These are phyloP conservation scores for Bedellia somnulentella DNA, from an alignment of 2,888 invertebrate species.

Conservation along the genomic window DNA sequence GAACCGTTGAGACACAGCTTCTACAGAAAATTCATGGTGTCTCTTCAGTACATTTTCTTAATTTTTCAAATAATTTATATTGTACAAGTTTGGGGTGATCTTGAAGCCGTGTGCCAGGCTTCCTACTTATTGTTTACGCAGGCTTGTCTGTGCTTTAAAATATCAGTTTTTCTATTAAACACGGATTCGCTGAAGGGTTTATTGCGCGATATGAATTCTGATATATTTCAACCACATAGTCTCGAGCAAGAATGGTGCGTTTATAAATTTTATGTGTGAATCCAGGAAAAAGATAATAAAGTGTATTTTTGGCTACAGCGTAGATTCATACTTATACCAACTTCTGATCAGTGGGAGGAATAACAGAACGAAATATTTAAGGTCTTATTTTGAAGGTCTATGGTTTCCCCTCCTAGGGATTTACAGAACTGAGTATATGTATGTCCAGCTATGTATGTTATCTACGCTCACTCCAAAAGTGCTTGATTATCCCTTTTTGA, in stretches of 20 bases:
- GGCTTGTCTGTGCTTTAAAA: constrained; percentile 42
- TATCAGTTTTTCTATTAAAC: constrained; percentile 33
- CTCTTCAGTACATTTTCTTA: constrained; percentile 32
- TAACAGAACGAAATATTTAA: too few species aligned
- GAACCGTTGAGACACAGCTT: constrained; percentile 18
- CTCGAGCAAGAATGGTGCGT: constrained; percentile 24
- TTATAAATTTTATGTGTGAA: too few species aligned
- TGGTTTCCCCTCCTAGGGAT: too few species aligned
- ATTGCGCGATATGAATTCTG: constrained; percentile 26
- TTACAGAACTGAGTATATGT: too few species aligned
- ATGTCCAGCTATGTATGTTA: too few species aligned
- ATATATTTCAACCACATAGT: constrained; percentile 26
- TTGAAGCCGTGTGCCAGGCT: constrained; percentile 39
- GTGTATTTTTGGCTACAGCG: too few species aligned
- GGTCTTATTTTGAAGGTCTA: too few species aligned
- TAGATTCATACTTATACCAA: too few species aligned
- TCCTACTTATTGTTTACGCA: constrained; percentile 41
- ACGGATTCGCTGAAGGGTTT: constrained; percentile 21
- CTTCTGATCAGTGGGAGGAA: too few species aligned
- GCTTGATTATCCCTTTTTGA: too few species aligned
- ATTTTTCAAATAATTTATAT: constrained; percentile 38
- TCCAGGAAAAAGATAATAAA: too few species aligned
- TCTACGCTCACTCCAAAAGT: too few species aligned
- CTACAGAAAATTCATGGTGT: constrained; percentile 27
- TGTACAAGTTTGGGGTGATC: constrained; percentile 36